Conservation (phyloP, 2,888 invertebrate genomes). For the Drosophila sordidapex region DNA sequence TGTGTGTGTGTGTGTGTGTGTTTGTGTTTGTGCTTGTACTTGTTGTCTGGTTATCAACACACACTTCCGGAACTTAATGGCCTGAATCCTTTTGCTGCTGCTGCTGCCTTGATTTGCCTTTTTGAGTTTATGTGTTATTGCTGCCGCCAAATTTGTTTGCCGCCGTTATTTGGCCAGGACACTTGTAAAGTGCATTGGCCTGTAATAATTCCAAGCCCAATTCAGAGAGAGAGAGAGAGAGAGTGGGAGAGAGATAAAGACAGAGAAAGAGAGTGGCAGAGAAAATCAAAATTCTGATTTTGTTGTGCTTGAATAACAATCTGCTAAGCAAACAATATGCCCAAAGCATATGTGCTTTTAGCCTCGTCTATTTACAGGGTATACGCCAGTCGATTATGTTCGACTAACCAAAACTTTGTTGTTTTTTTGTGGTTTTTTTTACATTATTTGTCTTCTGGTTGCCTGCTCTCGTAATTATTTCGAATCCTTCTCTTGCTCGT, state of each 20-base stretch:
- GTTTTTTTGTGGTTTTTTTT: not conserved
- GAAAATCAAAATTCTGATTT: not conserved
- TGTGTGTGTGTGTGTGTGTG: constrained; percentile 15
- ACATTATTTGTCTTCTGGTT: constrained; percentile 15
- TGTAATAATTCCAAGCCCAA: constrained; percentile 55
- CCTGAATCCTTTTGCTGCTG: constrained; percentile 83
- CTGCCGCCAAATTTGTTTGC: constrained; percentile 15
- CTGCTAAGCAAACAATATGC: too few relatives aligned
- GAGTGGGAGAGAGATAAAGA: not conserved
- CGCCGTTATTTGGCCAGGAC: constrained; percentile 24
- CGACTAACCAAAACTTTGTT: not conserved
- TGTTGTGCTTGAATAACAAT: not conserved
- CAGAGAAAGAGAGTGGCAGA: not conserved
- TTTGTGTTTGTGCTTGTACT: constrained; percentile 51
- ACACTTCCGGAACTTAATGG: constrained; percentile 84
- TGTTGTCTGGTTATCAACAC: constrained; percentile 80
- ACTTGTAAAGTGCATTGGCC: constrained; percentile 75
- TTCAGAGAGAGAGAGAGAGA: not conserved
- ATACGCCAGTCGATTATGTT: constrained; percentile 5
- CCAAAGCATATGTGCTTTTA: not conserved
- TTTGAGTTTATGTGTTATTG: constrained; percentile 23
- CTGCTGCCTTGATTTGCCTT: constrained; percentile 55
- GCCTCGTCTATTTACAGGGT: not conserved
- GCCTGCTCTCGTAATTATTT: constrained; percentile 49
- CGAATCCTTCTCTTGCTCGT: constrained; percentile 20